Conservation (phyloP, 2,113 vertebrate species). For the Indicator indicator region DNA sequence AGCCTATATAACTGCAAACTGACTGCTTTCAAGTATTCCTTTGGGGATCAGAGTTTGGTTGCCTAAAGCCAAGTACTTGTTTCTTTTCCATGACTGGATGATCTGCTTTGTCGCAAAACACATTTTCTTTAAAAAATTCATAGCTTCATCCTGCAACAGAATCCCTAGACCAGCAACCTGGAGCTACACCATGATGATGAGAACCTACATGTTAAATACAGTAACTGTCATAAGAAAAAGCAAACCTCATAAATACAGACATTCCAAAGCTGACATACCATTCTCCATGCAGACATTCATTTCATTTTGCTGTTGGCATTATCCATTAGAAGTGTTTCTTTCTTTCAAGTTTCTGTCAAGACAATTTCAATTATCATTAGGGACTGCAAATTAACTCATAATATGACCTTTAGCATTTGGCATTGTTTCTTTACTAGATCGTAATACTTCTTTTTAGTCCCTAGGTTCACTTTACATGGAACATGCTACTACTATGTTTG, state of each 20-base stretch:
- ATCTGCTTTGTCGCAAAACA: conserved; percentile 15
- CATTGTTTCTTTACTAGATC: background rate
- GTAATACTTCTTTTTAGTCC: background rate
- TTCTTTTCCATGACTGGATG: conserved; percentile 29
- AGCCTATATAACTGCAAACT: conserved; percentile 12
- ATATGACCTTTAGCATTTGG: background rate
- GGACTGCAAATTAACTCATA: background rate
- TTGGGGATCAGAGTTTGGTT: background rate
- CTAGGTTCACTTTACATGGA: background rate
- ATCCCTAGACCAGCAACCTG: background rate
- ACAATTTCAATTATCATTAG: background rate
- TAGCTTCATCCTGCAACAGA: background rate
- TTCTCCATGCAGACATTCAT: background rate
- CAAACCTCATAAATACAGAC: background rate
- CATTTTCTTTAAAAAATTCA: conserved; percentile 11
- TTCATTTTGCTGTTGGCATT: background rate
- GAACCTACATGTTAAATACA: background rate
- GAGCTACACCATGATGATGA: background rate
- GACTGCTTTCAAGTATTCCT: conserved; percentile 11
- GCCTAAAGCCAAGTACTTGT: background rate
- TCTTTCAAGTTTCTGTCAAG: background rate
- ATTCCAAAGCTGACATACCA: background rate
- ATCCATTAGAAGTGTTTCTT: background rate
- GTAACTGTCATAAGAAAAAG: background rate
- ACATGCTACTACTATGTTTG: background rate